Evolutionary conservation across 2,113 vertebrate genomes (phyloP).

Genomic region (Mormyrus lacerda): DNA sequence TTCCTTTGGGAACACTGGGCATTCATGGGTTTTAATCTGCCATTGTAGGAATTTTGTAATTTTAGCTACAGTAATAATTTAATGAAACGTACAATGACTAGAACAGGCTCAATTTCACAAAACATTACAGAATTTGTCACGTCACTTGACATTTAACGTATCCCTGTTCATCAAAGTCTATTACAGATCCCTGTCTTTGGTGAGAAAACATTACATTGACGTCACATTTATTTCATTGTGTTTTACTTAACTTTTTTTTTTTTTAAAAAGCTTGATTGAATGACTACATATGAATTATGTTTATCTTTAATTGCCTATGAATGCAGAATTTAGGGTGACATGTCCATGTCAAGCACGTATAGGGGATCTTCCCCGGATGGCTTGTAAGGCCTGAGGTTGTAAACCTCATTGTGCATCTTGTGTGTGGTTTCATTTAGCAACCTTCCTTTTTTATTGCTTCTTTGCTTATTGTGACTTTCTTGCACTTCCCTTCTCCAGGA

Average conservation of each 20-base stretch:
- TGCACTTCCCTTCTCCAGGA: conserved; percentile 42
- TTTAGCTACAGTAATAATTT: not conserved
- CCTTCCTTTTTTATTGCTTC: not conserved
- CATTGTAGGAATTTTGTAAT: not conserved
- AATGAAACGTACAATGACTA: not conserved
- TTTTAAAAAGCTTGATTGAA: not conserved
- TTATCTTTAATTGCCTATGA: not conserved
- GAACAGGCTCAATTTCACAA: not conserved
- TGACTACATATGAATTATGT: not conserved
- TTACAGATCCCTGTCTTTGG: not conserved
- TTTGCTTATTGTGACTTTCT: not conserved
- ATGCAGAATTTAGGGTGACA: not conserved
- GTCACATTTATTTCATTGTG: not conserved
- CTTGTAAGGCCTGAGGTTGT: not conserved
- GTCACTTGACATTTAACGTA: not conserved
- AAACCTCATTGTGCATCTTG: not conserved
- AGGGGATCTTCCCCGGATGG: not conserved
- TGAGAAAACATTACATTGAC: not conserved
- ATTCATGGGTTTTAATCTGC: not conserved
- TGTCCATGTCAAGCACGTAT: not conserved
- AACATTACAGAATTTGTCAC: not conserved
- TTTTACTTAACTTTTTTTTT: too few relatives aligned
- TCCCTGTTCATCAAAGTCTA: not conserved
- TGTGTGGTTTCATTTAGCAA: not conserved
- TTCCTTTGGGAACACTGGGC: not conserved